phyloP scores from a whole-genome alignment of 2,797 vertebrate species.

The Crocodylus rhombifer region DNA sequence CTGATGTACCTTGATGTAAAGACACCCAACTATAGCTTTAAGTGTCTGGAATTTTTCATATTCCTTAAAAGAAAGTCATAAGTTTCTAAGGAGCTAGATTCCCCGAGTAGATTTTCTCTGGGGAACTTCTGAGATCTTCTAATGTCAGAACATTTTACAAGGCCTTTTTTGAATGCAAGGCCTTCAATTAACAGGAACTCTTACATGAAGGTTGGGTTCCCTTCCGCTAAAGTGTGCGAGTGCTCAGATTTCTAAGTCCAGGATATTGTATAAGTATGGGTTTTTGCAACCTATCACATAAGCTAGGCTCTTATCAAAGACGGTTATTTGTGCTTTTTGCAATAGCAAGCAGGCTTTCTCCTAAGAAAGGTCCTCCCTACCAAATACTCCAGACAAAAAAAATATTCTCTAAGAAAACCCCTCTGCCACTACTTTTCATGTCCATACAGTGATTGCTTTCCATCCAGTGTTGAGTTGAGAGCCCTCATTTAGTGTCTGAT shows the following conservation, averaged over 20 bases:
- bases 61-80: background rate
- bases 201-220: background rate
- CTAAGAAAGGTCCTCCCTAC: background rate
- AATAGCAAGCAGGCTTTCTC: background rate
- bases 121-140: background rate
- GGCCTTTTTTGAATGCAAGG: background rate
- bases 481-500: too few relatives aligned
- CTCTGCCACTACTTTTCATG: background rate
- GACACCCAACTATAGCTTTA: background rate
- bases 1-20: slow-evolving; percentile 15
- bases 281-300: background rate
- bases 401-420: too few relatives aligned
- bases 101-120: slow-evolving; percentile 32
- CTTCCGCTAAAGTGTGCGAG: background rate
- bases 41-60: background rate
- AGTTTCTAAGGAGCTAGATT: slow-evolving; percentile 7
- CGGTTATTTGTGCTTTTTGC: background rate
- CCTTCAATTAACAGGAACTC: slow-evolving; percentile 11
- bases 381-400: too few relatives aligned
- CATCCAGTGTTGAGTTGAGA: too few relatives aligned
- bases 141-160: slow-evolving; percentile 31
- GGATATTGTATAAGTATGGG: background rate
- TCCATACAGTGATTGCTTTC: too few relatives aligned
- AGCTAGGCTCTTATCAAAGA: background rate
- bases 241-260: background rate